These are phyloP conservation scores for Prionailurus viverrinus DNA, from an alignment of 2,113 vertebrate genomes.

Conservation along the genomic window DNA sequence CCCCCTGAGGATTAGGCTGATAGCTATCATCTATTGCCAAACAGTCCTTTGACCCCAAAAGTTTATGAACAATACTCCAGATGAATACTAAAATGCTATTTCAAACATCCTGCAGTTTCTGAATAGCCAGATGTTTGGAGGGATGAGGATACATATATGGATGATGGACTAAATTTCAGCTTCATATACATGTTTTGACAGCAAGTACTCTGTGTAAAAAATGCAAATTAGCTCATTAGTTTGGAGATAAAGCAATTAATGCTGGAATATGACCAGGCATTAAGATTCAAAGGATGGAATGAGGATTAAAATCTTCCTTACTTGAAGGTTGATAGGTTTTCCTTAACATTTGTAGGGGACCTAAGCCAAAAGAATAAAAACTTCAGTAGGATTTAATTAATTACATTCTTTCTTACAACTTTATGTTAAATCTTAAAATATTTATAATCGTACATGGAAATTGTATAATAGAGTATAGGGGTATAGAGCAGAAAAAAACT, in stretches of 20 bases:
- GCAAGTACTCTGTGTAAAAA: constrained; percentile 62
- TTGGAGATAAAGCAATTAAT: constrained; percentile 78
- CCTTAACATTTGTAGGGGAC: not conserved
- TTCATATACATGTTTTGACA: constrained; percentile 76
- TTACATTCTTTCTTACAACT: not conserved
- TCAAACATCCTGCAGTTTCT: constrained; percentile 5
- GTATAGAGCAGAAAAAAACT: not conserved
- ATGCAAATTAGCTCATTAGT: constrained; percentile 82
- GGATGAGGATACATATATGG: constrained; percentile 6
- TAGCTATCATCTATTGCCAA: constrained; percentile 12
- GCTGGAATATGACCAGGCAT: constrained; percentile 63
- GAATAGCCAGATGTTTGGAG: constrained; percentile 68
- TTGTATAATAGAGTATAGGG: not conserved
- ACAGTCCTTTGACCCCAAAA: constrained; percentile 19
- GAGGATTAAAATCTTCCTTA: constrained; percentile 30
- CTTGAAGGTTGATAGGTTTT: constrained; percentile 10
- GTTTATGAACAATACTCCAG: not conserved
- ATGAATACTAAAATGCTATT: constrained; percentile 48
- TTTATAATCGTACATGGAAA: not conserved
- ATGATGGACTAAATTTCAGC: constrained; percentile 65
- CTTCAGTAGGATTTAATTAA: not conserved
- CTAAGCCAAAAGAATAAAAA: not conserved
- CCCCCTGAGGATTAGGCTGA: not conserved
- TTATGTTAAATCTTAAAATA: constrained; percentile 39
- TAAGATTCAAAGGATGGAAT: constrained; percentile 65